These are phyloP conservation scores for Python bivittatus DNA, from an alignment of 2,113 vertebrate genomes.

Conservation along the genomic window DNA sequence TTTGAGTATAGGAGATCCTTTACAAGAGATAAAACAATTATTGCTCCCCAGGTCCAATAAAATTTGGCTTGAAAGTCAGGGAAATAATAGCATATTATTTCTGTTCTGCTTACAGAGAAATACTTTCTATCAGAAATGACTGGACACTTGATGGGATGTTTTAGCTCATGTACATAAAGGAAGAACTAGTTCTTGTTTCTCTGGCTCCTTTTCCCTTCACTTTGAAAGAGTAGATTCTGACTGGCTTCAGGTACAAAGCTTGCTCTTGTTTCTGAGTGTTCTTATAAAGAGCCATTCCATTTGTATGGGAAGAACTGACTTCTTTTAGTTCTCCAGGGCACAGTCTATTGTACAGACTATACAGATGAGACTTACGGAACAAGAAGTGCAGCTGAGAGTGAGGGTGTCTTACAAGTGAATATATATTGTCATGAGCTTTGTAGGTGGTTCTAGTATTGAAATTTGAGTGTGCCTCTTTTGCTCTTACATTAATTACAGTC, in stretches of 20 bases:
- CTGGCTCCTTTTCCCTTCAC: background rate
- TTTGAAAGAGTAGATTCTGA: background rate
- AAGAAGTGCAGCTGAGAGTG: background rate
- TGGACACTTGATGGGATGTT: background rate
- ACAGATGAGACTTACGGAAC: background rate
- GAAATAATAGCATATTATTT: background rate
- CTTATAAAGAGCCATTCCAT: background rate
- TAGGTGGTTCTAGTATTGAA: background rate
- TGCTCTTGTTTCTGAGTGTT: background rate
- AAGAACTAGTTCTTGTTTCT: background rate
- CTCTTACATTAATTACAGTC: background rate
- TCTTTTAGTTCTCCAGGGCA: background rate
- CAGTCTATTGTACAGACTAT: background rate
- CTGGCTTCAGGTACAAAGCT: background rate
- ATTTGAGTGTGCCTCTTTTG: background rate
- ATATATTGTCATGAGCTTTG: background rate
- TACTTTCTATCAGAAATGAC: background rate
- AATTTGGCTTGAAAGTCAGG: background rate
- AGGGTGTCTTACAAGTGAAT: background rate
- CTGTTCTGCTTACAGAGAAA: background rate
- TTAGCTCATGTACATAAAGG: background rate
- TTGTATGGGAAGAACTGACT: background rate
- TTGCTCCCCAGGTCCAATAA: background rate
- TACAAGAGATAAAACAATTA: background rate
- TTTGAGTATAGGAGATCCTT: background rate